Evolutionary conservation across 2,797 vertebrate species (phyloP).

Genomic region (Sardinella longiceps): DNA sequence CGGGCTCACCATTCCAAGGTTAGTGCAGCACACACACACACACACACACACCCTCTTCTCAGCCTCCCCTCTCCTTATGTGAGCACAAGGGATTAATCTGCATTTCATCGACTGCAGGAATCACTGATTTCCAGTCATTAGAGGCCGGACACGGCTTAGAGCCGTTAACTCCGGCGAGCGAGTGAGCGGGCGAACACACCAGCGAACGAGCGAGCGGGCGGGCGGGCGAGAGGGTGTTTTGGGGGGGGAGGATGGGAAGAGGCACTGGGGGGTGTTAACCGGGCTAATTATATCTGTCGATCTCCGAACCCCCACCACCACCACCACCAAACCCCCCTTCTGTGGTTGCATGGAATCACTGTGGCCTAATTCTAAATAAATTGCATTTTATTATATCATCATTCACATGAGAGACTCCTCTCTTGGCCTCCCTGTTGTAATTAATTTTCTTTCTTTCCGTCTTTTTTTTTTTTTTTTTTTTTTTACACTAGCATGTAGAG

Average conservation of each 20-base stretch:
- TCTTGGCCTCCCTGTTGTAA: constrained; percentile 70
- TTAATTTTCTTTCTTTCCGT: constrained; percentile 61
- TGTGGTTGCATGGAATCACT: constrained; percentile 33
- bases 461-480: constrained; percentile 42
- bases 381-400: constrained; percentile 80
- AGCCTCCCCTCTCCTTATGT: constrained; percentile 27
- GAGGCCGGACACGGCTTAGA: constrained; percentile 57
- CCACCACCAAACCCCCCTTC: constrained; percentile 41
- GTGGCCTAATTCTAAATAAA: constrained; percentile 74
- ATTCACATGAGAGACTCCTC: constrained; percentile 76
- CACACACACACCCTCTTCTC: neutral
- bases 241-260: constrained; percentile 40
- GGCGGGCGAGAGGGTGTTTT: constrained; percentile 35
- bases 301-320: constrained; percentile 67
- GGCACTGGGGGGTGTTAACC: constrained; percentile 38
- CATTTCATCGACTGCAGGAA: constrained; percentile 58
- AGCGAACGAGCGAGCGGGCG: constrained; percentile 3
- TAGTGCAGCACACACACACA: too few species aligned
- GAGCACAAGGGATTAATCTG: constrained; percentile 52
- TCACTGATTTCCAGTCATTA: constrained; percentile 60
- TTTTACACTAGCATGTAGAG: neutral
- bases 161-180: constrained; percentile 38
- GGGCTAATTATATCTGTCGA: constrained; percentile 75
- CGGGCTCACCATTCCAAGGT: constrained; percentile 39
- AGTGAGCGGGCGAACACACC: constrained; percentile 39